These are phyloP conservation scores for Odontocolon sp. DNA, from an alignment of 2,888 invertebrate genomes.

Conservation along the genomic window DNA sequence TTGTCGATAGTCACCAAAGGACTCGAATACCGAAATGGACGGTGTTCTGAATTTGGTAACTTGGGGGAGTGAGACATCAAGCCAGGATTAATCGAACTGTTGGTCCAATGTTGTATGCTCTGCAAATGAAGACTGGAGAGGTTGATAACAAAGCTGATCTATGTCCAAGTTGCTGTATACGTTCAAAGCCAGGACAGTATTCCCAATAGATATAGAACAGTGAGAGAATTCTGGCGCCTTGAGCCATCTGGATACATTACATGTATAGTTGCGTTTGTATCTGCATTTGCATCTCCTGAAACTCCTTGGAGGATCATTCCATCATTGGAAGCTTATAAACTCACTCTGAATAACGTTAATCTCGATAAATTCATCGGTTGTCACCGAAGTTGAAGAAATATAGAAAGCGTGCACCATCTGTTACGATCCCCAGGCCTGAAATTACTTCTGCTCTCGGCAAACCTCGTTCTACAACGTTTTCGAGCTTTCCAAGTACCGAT, in stretches of 20 bases:
- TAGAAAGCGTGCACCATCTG: slow-evolving; percentile 20
- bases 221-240: slow-evolving; percentile 14
- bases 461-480: not conserved
- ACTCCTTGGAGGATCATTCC: slow-evolving; percentile 11
- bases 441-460: slow-evolving; percentile 15
- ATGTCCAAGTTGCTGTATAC: slow-evolving; percentile 42
- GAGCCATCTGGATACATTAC: not conserved
- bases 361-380: slow-evolving; percentile 37
- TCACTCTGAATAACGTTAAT: slow-evolving; percentile 33
- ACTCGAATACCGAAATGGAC: not conserved
- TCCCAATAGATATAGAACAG: not conserved
- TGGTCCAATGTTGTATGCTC: slow-evolving; percentile 31
- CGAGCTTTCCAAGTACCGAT: slow-evolving; percentile 23
- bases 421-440: slow-evolving; percentile 21
- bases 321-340: not conserved
- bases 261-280: not conserved
- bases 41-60: too few relatives aligned
- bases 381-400: not conserved
- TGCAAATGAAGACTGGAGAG: slow-evolving; percentile 53
- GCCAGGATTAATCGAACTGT: slow-evolving; percentile 36
- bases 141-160: slow-evolving; percentile 54
- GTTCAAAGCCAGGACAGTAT: slow-evolving; percentile 4
- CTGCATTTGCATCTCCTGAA: not conserved
- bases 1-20: slow-evolving; percentile 24
- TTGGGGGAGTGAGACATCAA: slow-evolving; percentile 31